These are phyloP conservation scores for Periophthalmus modestus DNA, from an alignment of 2,113 vertebrate species.

Conservation along the genomic window DNA sequence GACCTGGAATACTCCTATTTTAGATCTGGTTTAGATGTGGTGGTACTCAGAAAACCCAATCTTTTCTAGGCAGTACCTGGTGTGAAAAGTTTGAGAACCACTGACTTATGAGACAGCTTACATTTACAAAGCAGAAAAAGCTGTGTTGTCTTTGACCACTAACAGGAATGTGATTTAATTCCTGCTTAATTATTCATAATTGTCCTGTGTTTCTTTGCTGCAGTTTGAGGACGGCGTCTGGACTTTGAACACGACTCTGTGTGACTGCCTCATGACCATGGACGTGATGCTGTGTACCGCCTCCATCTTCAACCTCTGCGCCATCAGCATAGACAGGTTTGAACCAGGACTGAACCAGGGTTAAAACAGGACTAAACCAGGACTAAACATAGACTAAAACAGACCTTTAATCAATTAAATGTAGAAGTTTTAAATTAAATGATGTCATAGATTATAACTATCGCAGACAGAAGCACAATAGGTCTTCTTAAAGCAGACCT, in stretches of 20 bases:
- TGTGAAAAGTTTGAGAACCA: neutral
- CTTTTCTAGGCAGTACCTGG: neutral
- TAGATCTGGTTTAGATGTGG: too few species aligned
- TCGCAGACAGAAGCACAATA: too few species aligned
- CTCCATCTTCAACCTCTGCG: conserved; percentile 95
- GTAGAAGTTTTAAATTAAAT: too few species aligned
- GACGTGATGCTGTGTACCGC: conserved; percentile 95
- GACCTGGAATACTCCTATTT: neutral
- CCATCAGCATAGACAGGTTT: conserved; percentile 91
- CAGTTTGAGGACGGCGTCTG: conserved; percentile 92
- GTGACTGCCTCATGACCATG: conserved; percentile 92
- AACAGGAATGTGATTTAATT: neutral
- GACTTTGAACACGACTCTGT: conserved; percentile 82
- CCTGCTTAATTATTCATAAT: too few species aligned
- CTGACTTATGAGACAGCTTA: neutral
- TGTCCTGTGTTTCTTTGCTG: conserved; percentile 1
- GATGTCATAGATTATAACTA: too few species aligned
- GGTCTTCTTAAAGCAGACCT: too few species aligned
- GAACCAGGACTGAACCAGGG: conserved; percentile 3
- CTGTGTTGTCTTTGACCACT: too few species aligned
- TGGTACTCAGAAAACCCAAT: neutral
- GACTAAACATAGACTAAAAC: neutral
- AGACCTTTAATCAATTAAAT: neutral
- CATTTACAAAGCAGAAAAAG: too few species aligned
- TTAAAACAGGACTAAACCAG: neutral